Evolutionary conservation across 23 tunicate species (phyloP), one percentile per base, ranked within the genome.

Genomic region (Botrylloides violaceus): DNA sequence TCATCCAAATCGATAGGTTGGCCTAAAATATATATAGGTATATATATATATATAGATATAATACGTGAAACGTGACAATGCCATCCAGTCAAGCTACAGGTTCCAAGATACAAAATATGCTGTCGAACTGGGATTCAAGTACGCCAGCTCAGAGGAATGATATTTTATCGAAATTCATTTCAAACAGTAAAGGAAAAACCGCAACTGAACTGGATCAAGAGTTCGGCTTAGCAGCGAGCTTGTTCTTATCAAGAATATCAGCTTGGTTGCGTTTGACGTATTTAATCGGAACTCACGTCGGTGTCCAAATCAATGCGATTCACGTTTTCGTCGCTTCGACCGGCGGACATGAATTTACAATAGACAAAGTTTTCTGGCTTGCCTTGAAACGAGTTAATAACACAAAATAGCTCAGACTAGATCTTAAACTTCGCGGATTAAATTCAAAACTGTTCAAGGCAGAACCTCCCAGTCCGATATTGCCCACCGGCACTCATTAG

Each of bases 231-330:
- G 81, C 97, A n/a, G 84, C 97, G 9, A 90, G 97, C 56, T 66
- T 90, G 50, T 90, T 90, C 71, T 43, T 90, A 39, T 72, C 80
- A 22, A 71, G 97, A 74, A 64, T 90, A 34, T 78, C 97, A 20
- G 90, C 97, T 4, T 90, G 97, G 97, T 58, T 90, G 18, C 70
- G 97, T 24, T 62, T 90, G 32, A 83, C 97, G 24, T 90, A 90
- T 66, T 72, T 90, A 75, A 83, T 73, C 33, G 90, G 91, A 1
- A 79, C 81, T 5, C 78, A 84, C 35, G 85, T 79, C 20, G 58
- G 65, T 4, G 31, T 62, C 38, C 97, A 90, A 65, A 33, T 90
- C 57, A 83, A 90, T 78, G 90, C 97, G 19, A 35, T 90, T 33
- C 81, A 90, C 34, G 66, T 90, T 28, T 90, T 90, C 50, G 33